Base-by-base conservation (phyloP, 2,113 vertebrate species). In the western clawed frog (Xenopus tropicalis) region DNA sequence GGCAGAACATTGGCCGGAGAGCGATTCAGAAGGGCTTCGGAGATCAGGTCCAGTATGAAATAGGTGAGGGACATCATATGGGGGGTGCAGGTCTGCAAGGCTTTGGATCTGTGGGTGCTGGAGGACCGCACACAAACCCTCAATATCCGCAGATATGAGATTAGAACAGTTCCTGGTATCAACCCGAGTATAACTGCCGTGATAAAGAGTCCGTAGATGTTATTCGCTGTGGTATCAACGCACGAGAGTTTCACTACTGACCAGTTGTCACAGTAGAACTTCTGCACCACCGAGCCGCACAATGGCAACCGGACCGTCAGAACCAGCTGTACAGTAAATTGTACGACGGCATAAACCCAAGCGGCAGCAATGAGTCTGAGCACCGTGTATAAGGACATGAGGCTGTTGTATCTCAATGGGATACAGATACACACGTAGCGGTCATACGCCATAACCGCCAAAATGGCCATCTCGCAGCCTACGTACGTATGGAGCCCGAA, bases 201-300 rank as follows among this genome's bases (percentile, higher is more conserved):
- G 19, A n/a, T 17, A n/a, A 54, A 17, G 19, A 54, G 16, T 1
- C 52, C 52, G 10, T 11, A 44, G 5, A 6, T 1, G 37, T 44
- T 44, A 52, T 69, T 69, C 17, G 57, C 25, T 10, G 52, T 42
- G 42, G 67, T 69, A 54, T 69, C 67, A 52, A 29, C 12, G 16
- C 66, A 68, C 11, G 66, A 68, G 22, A 68, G 66, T n/a, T 37
- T 68, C 48, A 68, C 48, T 24, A 68, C 51, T 14, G 66, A 68
- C 16, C 16, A 54, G 19, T 54, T 48, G 52, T 54, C 65, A 52
- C 65, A 67, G 65, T 67, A 67, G 65, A 69, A 21, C 29, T 69
- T 69, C 12, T 37, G 11, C 12, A 69, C 42, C 11, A 21, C 5
- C 11, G 16, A 52, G 51, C 7, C 17, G 56, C 67, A 69, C 3